These are phyloP conservation scores for Serilophus lunatus DNA, from an alignment of 2,113 vertebrate species.

Conservation along the genomic window DNA sequence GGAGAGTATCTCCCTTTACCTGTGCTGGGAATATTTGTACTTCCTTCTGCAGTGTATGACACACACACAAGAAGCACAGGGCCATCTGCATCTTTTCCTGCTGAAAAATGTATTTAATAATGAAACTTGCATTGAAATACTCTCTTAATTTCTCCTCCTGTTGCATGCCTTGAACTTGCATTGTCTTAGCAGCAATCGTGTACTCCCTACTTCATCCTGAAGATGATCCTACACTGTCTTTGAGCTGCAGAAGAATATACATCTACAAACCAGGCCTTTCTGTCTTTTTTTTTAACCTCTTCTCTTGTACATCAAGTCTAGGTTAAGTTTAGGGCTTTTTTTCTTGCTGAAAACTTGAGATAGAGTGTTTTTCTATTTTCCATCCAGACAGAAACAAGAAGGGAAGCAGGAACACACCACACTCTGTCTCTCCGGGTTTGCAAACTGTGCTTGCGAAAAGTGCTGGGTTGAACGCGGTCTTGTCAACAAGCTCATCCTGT, in stretches of 20 bases:
- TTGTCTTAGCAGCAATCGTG: background rate
- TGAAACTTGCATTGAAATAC: background rate
- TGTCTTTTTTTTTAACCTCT: background rate
- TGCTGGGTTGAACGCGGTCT: background rate
- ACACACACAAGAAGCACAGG: accelerated
- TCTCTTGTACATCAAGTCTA: background rate
- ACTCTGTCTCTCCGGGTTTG: background rate
- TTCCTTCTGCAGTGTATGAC: background rate
- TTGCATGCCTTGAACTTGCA: background rate
- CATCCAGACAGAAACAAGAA: background rate
- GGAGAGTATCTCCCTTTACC: background rate
- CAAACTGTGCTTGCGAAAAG: background rate
- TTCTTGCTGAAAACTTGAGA: background rate
- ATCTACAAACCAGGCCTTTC: background rate
- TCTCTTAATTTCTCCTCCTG: background rate
- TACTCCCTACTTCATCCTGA: background rate
- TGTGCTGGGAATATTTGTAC: background rate
- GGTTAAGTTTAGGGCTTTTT: background rate
- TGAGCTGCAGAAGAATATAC: background rate
- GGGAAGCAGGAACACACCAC: background rate
- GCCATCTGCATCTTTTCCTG: background rate
- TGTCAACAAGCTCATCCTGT: constrained; percentile 8
- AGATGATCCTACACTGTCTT: background rate
- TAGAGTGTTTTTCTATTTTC: background rate
- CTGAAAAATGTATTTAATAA: background rate